Evolutionary conservation across 2,888 invertebrate species (phyloP).

Genomic region (Limenitis camilla): DNA sequence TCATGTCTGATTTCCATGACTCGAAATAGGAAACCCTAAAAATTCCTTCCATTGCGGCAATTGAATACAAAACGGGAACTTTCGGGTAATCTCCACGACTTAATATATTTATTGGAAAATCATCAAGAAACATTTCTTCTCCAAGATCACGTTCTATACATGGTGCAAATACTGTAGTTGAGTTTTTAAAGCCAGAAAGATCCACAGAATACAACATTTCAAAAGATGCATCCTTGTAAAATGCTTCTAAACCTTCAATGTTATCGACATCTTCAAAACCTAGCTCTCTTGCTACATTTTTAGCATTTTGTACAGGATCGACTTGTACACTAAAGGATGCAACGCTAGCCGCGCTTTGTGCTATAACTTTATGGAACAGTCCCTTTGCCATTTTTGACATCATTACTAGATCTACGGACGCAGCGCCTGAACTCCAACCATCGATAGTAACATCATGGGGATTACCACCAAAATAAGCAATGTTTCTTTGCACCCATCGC

Average conservation of each 20-base stretch:
- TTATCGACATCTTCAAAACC: too few species aligned
- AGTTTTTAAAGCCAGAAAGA: too few species aligned
- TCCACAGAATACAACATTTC: too few species aligned
- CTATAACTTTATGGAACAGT: too few species aligned
- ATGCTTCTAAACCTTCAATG: too few species aligned
- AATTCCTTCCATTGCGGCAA: conserved; percentile 39
- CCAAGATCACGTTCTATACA: too few species aligned
- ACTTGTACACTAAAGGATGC: too few species aligned
- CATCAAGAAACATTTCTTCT: conserved; percentile 36
- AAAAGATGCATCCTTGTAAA: too few species aligned
- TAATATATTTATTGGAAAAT: conserved; percentile 37
- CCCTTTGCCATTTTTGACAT: conserved; percentile 37
- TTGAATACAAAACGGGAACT: conserved; percentile 40
- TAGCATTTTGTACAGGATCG: too few species aligned
- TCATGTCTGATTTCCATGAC: conserved; percentile 38
- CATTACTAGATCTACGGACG: conserved; percentile 41
- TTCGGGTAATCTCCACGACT: conserved; percentile 33
- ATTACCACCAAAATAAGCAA: conserved; percentile 47
- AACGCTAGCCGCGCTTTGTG: too few species aligned
- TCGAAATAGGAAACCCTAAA: conserved; percentile 28
- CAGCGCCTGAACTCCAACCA: conserved; percentile 47
- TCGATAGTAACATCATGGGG: conserved; percentile 46
- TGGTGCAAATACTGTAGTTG: too few species aligned
- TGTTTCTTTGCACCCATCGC: conserved; percentile 40
- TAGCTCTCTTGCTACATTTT: too few species aligned